Percentiles rank a stretch among this genome's conserved stretches.
These are phyloP conservation scores for Atta colombica DNA, from an alignment of 1,140 invertebrate species.

Conservation along the genomic window DNA sequence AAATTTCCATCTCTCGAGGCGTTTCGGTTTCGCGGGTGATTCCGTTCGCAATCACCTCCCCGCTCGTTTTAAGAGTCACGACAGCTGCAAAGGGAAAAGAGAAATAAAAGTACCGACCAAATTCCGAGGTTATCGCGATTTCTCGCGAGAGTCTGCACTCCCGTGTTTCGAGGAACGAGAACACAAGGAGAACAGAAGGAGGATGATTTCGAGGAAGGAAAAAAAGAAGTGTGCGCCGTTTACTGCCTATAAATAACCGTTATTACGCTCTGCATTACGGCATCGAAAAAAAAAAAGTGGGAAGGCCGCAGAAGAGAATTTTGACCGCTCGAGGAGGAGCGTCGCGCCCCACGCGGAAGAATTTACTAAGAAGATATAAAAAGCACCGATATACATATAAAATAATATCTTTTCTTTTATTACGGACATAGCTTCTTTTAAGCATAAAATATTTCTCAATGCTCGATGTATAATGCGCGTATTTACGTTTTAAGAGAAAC, in stretches of 20 bases:
- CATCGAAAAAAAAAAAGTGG: slow-evolving; percentile 61
- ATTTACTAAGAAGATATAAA: slow-evolving; percentile 1
- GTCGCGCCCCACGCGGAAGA: not conserved
- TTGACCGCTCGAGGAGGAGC: slow-evolving; percentile 12
- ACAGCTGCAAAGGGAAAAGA: slow-evolving; percentile 1
- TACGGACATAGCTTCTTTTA: not conserved
- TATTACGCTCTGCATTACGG: slow-evolving; percentile 67
- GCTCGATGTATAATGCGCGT: not conserved
- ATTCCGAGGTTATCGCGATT: slow-evolving; percentile 62
- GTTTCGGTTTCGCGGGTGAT: not conserved
- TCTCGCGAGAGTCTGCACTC: slow-evolving; percentile 36
- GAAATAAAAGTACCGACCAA: slow-evolving; percentile 42
- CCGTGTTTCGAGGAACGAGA: slow-evolving; percentile 41
- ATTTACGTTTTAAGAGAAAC: slow-evolving; percentile 27
- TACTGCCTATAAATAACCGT: slow-evolving; percentile 72
- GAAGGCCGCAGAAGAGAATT: slow-evolving; percentile 31
- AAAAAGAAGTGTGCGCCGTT: slow-evolving; percentile 44
- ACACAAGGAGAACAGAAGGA: slow-evolving; percentile 17
- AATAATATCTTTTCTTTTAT: not conserved
- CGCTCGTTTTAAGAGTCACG: slow-evolving; percentile 3
- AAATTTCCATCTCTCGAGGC: not conserved
- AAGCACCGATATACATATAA: not conserved
- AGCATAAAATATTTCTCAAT: not conserved
- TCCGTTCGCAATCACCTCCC: slow-evolving; percentile 14
- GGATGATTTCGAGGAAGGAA: slow-evolving; percentile 26